A percentile compares a stretch with the other conserved stretches of the same genome.
Evolutionary conservation across 2,888 invertebrate species (phyloP).

Genomic region (Aphodius granarius): DNA sequence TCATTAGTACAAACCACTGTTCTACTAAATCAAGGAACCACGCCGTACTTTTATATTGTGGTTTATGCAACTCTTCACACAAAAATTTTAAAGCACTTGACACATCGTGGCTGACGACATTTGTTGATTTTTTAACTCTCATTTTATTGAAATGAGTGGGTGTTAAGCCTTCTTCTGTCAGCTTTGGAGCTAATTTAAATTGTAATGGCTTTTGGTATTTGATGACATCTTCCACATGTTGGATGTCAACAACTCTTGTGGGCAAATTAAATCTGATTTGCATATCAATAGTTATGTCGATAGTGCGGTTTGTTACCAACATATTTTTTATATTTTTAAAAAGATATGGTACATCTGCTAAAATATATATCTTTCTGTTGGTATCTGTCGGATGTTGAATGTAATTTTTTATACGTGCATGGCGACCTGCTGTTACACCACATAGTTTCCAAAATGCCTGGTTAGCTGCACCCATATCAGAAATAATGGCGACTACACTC

Average conservation of each 20-base stretch:
- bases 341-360: conserved; percentile 5
- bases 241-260: neutral
- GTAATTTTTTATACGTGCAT: conserved; percentile 16
- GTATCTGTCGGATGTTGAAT: conserved; percentile 28
- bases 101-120: conserved; percentile 27
- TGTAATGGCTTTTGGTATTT: neutral
- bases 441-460: conserved; percentile 33
- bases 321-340: conserved; percentile 9
- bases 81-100: conserved; percentile 24
- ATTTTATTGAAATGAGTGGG: conserved; percentile 27
- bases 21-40: conserved; percentile 27
- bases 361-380: conserved; percentile 4
- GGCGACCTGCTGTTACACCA: conserved; percentile 24
- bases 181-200: conserved; percentile 17
- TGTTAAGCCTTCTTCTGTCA: neutral
- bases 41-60: conserved; percentile 28
- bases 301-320: neutral
- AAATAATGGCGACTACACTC: conserved; percentile 27
- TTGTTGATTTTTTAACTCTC: conserved; percentile 25
- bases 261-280: neutral
- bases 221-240: neutral
- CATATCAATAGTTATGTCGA: neutral
- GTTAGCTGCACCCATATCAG: conserved; percentile 36
- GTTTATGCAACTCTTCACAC: conserved; percentile 18
- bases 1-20: conserved; percentile 31